Conservation (phyloP, 2,888 invertebrate genomes). For the Dasypolia templi region DNA sequence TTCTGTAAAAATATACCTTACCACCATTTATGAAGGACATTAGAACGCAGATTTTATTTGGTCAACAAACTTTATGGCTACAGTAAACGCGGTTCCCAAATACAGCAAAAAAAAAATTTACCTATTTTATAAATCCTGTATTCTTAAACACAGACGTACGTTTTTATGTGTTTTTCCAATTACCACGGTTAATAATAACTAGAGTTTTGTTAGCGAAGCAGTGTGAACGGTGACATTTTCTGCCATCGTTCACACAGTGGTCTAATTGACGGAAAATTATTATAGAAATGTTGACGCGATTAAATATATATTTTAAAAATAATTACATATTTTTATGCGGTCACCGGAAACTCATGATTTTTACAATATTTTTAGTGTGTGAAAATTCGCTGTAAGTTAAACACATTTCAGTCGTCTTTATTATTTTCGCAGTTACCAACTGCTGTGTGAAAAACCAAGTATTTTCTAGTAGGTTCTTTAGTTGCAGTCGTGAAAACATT, state of each 20-base stretch:
- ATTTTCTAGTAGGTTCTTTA: not conserved
- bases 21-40: not conserved
- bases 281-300: not conserved
- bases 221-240: slow-evolving; percentile 44
- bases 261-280: slow-evolving; percentile 58
- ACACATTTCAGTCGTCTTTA: not conserved
- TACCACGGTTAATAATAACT: slow-evolving; percentile 45
- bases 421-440: not conserved
- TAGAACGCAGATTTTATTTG: not conserved
- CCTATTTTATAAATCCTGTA: slow-evolving; percentile 24
- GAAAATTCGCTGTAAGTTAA: not conserved
- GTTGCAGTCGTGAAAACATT: not conserved
- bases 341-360: slow-evolving; percentile 14
- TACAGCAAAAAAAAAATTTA: not conserved
- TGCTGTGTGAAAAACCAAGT: not conserved
- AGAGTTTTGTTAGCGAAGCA: slow-evolving; percentile 50
- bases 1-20: not conserved
- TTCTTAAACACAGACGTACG: too few species aligned
- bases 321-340: not conserved
- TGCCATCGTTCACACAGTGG: slow-evolving; percentile 23
- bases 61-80: not conserved
- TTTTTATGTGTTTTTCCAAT: slow-evolving; percentile 36
- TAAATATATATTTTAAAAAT: too few species aligned
- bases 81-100: slow-evolving; percentile 16
- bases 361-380: not conserved